Evolutionary conservation across 2,888 invertebrate genomes (phyloP), one percentile per base, ranked within the genome.

Genomic region (Acronicta aceris): DNA sequence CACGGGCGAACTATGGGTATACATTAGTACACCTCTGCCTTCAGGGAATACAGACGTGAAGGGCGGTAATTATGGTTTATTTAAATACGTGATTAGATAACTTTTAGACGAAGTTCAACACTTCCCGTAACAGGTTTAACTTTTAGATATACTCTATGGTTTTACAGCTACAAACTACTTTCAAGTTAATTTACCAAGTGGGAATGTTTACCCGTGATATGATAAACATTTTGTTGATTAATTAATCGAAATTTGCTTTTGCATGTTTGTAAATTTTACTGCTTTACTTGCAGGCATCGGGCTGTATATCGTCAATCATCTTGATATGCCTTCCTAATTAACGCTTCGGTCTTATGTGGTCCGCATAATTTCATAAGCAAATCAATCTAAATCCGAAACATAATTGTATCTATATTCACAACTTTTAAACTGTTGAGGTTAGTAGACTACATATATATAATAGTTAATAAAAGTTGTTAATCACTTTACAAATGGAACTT

Each of bases 61-160:
- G n/a, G n/a, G n/a, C n/a, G n/a, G n/a, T 21, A 21, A 21, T 21
- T 21, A 21, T 21, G 21, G 2, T 21, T 58, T 65, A 62, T 65
- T 70, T 54, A 65, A 55, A 69, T 55, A 56, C 47, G 52, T 69
- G 46, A 77, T 64, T 57, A 67, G 60, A 74, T 75, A 65, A 75
- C 53, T 74, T 74, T 51, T 52, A 54, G 53, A 48, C 52, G 62
- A 62, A 62, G 58, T 69, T 64, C 33, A 68, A 56, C 59, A 56
- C 46, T 57, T 49, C 17, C 41, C 25, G 51, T 59, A 52, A 45
- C 40, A 59, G 60, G 55, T 70, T 70, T 51, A 42, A 49, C 51
- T 10, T 21, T 21, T 21, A 21, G 21, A 4, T 21, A 21, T 21
- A 21, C 21, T 21, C 21, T 21, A 21, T 71, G 13, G 9, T 38